phyloP scores from a whole-genome alignment of 1,140 invertebrate genomes.

The Temnothorax longispinosus region DNA sequence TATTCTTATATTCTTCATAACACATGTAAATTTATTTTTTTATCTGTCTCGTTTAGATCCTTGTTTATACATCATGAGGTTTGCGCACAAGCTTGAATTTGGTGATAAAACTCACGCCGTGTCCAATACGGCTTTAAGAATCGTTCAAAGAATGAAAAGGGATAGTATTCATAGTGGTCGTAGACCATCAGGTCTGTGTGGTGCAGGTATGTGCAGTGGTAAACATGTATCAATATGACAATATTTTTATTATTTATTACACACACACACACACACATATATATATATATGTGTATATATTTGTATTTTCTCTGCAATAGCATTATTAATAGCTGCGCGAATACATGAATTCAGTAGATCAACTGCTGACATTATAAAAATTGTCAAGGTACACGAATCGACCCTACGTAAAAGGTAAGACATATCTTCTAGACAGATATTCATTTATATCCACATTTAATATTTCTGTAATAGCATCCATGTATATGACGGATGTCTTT shows the following conservation, averaged over 20 bases:
- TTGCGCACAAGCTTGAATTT: constrained; percentile 97
- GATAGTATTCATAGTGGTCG: constrained; percentile 99
- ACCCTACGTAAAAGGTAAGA: constrained; percentile 94
- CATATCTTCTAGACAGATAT: not conserved
- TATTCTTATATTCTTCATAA: too few relatives aligned
- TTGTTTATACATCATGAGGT: constrained; percentile 96
- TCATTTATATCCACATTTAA: not conserved
- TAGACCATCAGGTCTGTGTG: constrained; percentile 97
- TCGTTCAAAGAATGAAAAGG: constrained; percentile 98
- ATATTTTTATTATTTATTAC: not conserved
- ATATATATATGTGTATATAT: not conserved
- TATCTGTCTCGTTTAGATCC: constrained; percentile 90
- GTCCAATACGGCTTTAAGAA: constrained; percentile 96
- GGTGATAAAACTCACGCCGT: constrained; percentile 97
- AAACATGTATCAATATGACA: not conserved
- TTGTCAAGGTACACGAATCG: constrained; percentile 98
- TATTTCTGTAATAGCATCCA: not conserved
- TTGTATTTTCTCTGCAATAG: constrained; percentile 83
- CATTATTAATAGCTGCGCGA: constrained; percentile 96
- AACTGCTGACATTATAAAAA: constrained; percentile 95
- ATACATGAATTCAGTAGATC: constrained; percentile 96
- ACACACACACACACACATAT: not conserved
- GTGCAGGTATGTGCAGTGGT: constrained; percentile 90
- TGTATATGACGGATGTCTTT: not conserved
- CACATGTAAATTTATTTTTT: too few relatives aligned